phyloP scores from a whole-genome alignment of 1,140 invertebrate genomes.

The Carposina sasakii region DNA sequence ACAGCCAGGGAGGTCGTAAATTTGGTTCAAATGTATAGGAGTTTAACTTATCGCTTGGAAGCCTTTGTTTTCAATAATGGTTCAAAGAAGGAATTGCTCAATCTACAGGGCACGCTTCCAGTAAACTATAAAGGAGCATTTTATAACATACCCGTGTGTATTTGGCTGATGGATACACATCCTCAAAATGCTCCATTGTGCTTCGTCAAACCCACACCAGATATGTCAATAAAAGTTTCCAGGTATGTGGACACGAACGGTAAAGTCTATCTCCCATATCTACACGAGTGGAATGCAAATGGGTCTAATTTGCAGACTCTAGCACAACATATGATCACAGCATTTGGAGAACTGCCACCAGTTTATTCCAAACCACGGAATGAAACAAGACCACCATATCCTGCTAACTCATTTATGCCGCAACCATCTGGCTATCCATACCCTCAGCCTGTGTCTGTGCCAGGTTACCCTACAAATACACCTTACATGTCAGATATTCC shows the following conservation, averaged over 20 bases:
- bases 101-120: slow-evolving; percentile 93
- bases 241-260: slow-evolving; percentile 96
- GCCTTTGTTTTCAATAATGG: slow-evolving; percentile 93
- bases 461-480: slow-evolving; percentile 56
- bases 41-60: slow-evolving; percentile 74
- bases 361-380: slow-evolving; percentile 86
- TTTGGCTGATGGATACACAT: slow-evolving; percentile 98
- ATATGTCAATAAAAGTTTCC: slow-evolving; percentile 97
- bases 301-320: slow-evolving; percentile 88
- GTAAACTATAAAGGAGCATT: slow-evolving; percentile 90
- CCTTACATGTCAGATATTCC: slow-evolving; percentile 56
- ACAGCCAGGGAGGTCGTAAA: slow-evolving; percentile 83
- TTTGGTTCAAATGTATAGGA: slow-evolving; percentile 81
- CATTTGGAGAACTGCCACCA: slow-evolving; percentile 96
- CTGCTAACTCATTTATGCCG: slow-evolving; percentile 77
- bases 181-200: slow-evolving; percentile 98
- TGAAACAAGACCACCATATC: slow-evolving; percentile 75
- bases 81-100: slow-evolving; percentile 84
- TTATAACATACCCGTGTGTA: slow-evolving; percentile 97
- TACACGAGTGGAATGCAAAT: slow-evolving; percentile 94
- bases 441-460: slow-evolving; percentile 38
- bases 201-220: slow-evolving; percentile 95
- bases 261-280: slow-evolving; percentile 96
- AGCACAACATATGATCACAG: slow-evolving; percentile 92
- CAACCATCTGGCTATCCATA: slow-evolving; percentile 68